Evolutionary conservation across 2,888 invertebrate genomes (phyloP).

Genomic region (Pheosia tremula): DNA sequence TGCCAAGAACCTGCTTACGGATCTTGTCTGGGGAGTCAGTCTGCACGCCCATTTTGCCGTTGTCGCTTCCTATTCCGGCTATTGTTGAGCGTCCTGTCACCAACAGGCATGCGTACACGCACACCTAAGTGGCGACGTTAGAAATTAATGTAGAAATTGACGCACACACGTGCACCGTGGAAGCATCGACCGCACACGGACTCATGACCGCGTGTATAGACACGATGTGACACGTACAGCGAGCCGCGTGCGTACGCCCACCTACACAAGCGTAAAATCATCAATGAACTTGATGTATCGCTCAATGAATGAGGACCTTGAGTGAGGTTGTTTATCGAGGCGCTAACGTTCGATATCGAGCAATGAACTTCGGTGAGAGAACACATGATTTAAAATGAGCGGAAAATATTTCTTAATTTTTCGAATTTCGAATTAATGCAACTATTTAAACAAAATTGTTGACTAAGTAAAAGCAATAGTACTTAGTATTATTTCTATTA

Average conservation of each 20-base stretch:
- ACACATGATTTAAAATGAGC: conserved; percentile 26
- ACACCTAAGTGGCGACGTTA: conserved; percentile 40
- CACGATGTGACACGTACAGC: conserved; percentile 22
- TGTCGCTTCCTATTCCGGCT: conserved; percentile 82
- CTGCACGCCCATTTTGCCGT: conserved; percentile 70
- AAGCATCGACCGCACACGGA: conserved; percentile 35
- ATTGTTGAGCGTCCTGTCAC: conserved; percentile 80
- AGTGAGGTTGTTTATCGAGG: conserved; percentile 62
- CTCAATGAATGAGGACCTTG: conserved; percentile 72
- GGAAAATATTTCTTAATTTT: background rate
- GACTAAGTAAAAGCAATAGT: no score
- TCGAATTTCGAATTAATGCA: no score
- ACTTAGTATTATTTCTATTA: no score
- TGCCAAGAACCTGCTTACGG: conserved; percentile 72
- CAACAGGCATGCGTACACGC: conserved; percentile 62
- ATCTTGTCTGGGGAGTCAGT: conserved; percentile 70
- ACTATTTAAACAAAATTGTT: no score
- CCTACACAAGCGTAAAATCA: conserved; percentile 49
- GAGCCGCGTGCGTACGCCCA: conserved; percentile 32
- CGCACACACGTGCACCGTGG: conserved; percentile 23
- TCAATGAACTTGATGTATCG: conserved; percentile 72
- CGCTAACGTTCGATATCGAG: conserved; percentile 55
- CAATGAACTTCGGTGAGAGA: conserved; percentile 63
- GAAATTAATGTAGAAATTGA: conserved; percentile 40
- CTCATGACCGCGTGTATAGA: conserved; percentile 15